Percentiles rank a stretch among this genome's conserved stretches.
Evolutionary conservation across 2,888 invertebrate genomes (phyloP).

Genomic region (Drosophila hamatofila): DNA sequence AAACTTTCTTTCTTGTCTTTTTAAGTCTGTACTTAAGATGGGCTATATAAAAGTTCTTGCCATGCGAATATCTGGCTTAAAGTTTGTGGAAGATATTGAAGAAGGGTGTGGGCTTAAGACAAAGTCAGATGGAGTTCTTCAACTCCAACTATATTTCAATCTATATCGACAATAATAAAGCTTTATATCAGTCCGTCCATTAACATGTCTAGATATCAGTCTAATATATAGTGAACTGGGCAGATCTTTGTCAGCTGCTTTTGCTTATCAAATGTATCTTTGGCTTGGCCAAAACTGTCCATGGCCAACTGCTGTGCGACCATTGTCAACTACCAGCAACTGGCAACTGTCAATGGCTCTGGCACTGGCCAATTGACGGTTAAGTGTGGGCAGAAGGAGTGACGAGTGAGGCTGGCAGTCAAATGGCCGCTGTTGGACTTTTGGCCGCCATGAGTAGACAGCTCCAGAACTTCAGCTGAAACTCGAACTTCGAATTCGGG

Average conservation of each 20-base stretch:
- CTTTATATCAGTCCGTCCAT: neutral
- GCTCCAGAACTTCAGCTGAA: constrained; percentile 6
- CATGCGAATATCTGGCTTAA: neutral
- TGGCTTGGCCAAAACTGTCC: neutral
- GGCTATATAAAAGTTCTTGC: no score
- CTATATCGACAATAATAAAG: neutral
- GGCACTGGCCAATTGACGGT: constrained; percentile 2
- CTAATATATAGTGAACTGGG: neutral
- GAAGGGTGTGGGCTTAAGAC: no score
- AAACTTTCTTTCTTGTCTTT: no score
- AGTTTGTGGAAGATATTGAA: neutral
- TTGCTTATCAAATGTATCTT: constrained; percentile 3
- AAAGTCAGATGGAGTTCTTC: neutral
- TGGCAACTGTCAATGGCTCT: constrained; percentile 6
- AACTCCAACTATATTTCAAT: neutral
- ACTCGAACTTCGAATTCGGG: constrained; percentile 12
- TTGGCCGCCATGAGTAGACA: constrained; percentile 19
- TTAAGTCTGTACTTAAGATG: no score
- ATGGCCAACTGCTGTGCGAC: constrained; percentile 8
- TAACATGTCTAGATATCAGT: constrained; percentile 1
- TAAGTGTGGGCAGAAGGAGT: neutral
- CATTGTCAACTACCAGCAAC: constrained; percentile 3
- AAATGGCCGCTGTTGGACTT: constrained; percentile 18
- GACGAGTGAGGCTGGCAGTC: constrained; percentile 8
- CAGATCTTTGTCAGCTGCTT: neutral